Percentiles rank a stretch among this genome's conserved stretches.
These are phyloP conservation scores for Musca vetustissima DNA, from an alignment of 1,140 invertebrate genomes.

Conservation along the genomic window DNA sequence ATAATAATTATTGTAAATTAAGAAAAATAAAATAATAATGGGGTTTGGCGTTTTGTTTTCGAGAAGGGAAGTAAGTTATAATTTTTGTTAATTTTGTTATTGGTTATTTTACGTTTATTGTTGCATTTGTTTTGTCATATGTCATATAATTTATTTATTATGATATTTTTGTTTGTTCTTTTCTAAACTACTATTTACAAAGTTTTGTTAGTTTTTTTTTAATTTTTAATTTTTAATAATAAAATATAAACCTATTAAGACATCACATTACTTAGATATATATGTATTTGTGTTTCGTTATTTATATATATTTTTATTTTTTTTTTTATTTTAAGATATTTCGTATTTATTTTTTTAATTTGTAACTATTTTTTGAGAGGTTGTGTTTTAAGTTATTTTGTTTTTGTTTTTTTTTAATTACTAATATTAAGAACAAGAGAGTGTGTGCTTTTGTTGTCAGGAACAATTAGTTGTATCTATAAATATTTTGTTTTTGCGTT, in stretches of 20 bases:
- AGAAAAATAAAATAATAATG: too few relatives aligned
- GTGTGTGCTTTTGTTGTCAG: neutral
- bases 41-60: neutral
- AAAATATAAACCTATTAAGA: conserved; percentile 7
- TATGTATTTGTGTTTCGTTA: conserved; percentile 5
- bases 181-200: conserved; percentile 22
- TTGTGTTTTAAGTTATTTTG: too few relatives aligned
- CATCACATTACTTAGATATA: conserved; percentile 16
- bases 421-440: too few relatives aligned
- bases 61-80: neutral
- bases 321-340: conserved; percentile 9
- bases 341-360: neutral
- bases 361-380: neutral
- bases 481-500: conserved; percentile 1
- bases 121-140: neutral
- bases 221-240: neutral
- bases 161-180: neutral
- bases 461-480: conserved; percentile 22
- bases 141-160: neutral
- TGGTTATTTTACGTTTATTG: neutral
- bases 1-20: too few relatives aligned
- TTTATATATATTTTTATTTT: neutral
- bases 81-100: neutral
- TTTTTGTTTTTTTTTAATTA: too few relatives aligned
- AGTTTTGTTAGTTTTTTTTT: neutral